Percentiles rank a stretch among this genome's conserved stretches.
These are phyloP conservation scores for Rhadina sibilatrix DNA, from an alignment of 2,113 vertebrate species.

Conservation along the genomic window DNA sequence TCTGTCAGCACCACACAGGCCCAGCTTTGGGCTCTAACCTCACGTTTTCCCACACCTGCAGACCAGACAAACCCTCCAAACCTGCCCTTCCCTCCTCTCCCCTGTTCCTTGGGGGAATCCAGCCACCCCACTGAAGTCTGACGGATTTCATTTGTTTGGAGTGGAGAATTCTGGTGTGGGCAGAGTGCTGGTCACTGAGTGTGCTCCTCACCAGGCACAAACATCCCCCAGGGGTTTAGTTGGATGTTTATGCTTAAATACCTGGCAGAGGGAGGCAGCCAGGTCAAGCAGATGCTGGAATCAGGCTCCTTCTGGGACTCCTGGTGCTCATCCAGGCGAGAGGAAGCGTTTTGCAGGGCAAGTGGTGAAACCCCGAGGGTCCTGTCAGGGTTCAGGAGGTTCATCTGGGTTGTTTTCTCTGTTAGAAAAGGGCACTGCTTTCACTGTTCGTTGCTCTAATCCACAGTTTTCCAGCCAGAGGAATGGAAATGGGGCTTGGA, in stretches of 20 bases:
- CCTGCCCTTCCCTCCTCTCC: neutral
- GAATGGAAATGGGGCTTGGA: neutral
- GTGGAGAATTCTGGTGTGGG: neutral
- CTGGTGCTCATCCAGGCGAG: neutral
- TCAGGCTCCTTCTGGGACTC: neutral
- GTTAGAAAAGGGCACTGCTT: neutral
- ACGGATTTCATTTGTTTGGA: neutral
- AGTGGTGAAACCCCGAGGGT: neutral
- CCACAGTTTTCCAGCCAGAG: neutral
- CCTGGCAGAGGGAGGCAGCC: neutral
- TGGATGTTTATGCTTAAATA: neutral
- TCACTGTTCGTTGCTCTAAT: neutral
- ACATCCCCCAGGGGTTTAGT: neutral
- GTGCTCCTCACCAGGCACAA: neutral
- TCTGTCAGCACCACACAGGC: neutral
- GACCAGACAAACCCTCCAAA: neutral
- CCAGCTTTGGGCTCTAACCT: neutral
- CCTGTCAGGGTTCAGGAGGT: neutral
- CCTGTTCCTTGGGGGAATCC: neutral
- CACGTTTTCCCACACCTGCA: neutral
- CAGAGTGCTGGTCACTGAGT: neutral
- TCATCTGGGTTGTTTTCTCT: neutral
- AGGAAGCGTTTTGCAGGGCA: neutral
- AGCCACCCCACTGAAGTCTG: fast-evolving
- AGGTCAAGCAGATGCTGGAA: neutral